These are phyloP conservation scores for Brachionus rotundiformis DNA, from an alignment of 1,140 invertebrate genomes.

Conservation along the genomic window DNA sequence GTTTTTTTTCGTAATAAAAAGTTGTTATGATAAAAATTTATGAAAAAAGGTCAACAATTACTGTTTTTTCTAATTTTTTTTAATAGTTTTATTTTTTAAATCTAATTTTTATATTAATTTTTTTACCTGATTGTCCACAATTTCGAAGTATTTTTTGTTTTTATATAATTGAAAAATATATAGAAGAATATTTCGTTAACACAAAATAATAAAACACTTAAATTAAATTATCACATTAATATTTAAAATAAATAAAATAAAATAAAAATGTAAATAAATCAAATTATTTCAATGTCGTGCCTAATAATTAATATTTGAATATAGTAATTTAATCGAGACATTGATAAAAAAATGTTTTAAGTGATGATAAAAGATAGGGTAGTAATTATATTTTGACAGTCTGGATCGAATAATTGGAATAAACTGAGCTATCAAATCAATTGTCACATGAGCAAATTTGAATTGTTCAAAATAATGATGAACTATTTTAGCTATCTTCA, in stretches of 20 bases:
- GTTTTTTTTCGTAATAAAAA: too few species aligned
- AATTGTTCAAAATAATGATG: background rate
- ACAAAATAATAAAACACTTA: too few species aligned
- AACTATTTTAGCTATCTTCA: background rate
- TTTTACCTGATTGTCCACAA: too few species aligned
- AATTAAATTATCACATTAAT: too few species aligned
- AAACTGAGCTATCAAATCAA: background rate
- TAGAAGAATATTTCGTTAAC: too few species aligned
- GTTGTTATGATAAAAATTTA: too few species aligned
- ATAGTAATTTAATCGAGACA: constrained; percentile 15
- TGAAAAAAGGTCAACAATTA: too few species aligned
- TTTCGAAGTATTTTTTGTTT: too few species aligned
- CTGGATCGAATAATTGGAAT: background rate
- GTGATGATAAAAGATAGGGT: background rate
- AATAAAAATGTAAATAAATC: background rate
- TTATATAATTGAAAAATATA: too few species aligned
- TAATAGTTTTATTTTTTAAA: too few species aligned
- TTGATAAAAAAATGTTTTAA: background rate
- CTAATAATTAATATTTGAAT: background rate
- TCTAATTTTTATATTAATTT: too few species aligned
- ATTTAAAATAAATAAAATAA: background rate
- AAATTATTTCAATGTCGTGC: background rate
- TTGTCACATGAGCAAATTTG: background rate
- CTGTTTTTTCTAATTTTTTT: too few species aligned
- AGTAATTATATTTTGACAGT: background rate